phyloP scores from a whole-genome alignment of 2,113 vertebrate species.

The Ophiodon elongatus region DNA sequence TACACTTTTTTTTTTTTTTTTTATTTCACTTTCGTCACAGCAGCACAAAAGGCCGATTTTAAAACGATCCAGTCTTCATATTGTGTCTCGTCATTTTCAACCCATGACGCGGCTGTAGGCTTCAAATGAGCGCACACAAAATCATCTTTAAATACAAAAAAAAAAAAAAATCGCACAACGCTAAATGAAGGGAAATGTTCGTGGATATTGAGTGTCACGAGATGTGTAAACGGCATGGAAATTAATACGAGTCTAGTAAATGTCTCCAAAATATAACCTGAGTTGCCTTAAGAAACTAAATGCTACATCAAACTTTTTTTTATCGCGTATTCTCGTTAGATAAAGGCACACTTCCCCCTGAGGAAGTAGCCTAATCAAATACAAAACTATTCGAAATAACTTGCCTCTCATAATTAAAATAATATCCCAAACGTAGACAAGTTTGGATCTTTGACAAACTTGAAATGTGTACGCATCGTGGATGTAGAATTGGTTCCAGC shows the following conservation, averaged over 20 bases:
- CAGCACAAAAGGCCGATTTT: background rate
- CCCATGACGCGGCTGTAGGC: background rate
- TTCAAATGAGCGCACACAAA: constrained; percentile 7
- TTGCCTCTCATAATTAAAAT: background rate
- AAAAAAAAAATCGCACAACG: background rate
- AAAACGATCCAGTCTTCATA: background rate
- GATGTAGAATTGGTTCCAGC: background rate
- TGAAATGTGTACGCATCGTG: background rate
- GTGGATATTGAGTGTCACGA: background rate
- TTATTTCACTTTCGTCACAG: constrained; percentile 21
- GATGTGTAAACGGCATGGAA: background rate
- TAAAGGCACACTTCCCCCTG: background rate
- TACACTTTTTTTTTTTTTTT: constrained; percentile 12
- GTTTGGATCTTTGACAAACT: constrained; percentile 2
- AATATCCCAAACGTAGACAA: background rate
- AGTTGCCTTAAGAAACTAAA: constrained; percentile 5
- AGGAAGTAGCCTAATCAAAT: background rate
- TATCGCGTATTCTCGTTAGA: background rate
- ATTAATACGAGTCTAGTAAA: background rate
- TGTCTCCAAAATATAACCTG: background rate
- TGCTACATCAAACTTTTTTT: constrained; percentile 42
- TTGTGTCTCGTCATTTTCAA: background rate
- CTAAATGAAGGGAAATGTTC: background rate
- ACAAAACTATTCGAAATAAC: constrained; percentile 9
- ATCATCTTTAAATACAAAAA: background rate